These are phyloP conservation scores for Caerostris extrusa DNA, from an alignment of 1,140 invertebrate genomes.

Conservation along the genomic window DNA sequence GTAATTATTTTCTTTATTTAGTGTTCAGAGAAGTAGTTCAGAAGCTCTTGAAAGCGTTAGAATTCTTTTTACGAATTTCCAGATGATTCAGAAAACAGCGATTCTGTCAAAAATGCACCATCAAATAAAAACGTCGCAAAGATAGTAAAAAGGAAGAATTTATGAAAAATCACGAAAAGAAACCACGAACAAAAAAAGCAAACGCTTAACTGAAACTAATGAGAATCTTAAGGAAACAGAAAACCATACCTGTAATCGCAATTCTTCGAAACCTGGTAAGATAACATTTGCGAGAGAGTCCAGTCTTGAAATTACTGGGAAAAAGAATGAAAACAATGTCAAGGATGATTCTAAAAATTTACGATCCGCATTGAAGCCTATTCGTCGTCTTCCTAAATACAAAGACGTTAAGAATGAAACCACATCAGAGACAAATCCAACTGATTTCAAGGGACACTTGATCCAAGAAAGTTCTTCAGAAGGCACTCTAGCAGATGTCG, in stretches of 20 bases:
- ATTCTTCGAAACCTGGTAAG: not conserved
- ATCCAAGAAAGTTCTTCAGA: not conserved
- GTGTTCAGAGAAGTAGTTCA: not conserved
- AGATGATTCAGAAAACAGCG: not conserved
- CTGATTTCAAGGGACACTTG: not conserved
- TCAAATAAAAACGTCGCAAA: not conserved
- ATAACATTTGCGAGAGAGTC: not conserved
- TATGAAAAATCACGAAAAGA: not conserved
- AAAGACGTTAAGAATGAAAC: not conserved
- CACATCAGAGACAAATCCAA: not conserved
- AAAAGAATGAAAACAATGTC: not conserved
- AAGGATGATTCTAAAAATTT: not conserved
- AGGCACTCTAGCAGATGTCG: slow-evolving; percentile 17
- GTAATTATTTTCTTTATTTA: not conserved
- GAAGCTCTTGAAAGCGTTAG: not conserved
- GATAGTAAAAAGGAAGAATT: not conserved
- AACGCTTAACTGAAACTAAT: not conserved
- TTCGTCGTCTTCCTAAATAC: not conserved
- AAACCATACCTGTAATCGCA: not conserved
- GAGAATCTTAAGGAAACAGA: not conserved
- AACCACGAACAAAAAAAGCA: not conserved
- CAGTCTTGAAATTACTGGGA: not conserved
- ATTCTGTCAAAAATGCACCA: not conserved
- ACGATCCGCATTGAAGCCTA: not conserved
- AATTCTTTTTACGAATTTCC: slow-evolving; percentile 47